These are phyloP conservation scores for Pantelozetes paolii DNA, from an alignment of 2,888 invertebrate genomes.

Conservation along the genomic window DNA sequence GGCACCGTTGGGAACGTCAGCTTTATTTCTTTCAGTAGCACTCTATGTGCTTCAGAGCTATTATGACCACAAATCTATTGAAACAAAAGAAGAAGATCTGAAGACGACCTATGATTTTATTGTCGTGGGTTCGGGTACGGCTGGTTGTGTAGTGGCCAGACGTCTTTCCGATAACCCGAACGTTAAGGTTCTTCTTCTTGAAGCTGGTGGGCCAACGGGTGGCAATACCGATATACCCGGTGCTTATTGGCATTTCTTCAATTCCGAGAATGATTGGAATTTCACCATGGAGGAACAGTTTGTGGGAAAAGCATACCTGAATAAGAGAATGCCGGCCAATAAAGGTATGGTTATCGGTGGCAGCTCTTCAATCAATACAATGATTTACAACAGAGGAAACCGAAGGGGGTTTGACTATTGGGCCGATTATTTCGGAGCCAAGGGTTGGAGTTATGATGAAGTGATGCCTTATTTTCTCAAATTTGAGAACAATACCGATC, in stretches of 20 bases:
- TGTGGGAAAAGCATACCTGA: not conserved
- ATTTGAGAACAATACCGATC: not conserved
- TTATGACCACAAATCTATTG: no score
- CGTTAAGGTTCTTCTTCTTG: constrained; percentile 47
- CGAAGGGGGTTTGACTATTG: not conserved
- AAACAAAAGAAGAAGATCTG: no score
- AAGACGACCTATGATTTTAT: not conserved
- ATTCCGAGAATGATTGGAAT: not conserved
- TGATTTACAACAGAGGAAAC: not conserved
- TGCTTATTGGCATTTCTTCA: not conserved
- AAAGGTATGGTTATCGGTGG: not conserved
- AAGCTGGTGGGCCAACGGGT: constrained; percentile 49
- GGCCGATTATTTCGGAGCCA: not conserved
- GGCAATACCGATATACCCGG: constrained; percentile 48
- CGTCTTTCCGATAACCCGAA: constrained; percentile 56
- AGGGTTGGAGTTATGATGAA: not conserved
- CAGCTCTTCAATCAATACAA: not conserved
- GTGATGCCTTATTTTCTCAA: not conserved
- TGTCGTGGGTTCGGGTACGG: constrained; percentile 61
- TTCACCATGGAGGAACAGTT: not conserved
- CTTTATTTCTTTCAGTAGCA: no score
- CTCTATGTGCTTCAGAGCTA: no score
- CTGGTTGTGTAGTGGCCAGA: constrained; percentile 78
- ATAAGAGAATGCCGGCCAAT: not conserved
- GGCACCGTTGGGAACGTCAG: no score